phyloP scores from a whole-genome alignment of 1,140 invertebrate genomes.

The Drosophila ambigua region DNA sequence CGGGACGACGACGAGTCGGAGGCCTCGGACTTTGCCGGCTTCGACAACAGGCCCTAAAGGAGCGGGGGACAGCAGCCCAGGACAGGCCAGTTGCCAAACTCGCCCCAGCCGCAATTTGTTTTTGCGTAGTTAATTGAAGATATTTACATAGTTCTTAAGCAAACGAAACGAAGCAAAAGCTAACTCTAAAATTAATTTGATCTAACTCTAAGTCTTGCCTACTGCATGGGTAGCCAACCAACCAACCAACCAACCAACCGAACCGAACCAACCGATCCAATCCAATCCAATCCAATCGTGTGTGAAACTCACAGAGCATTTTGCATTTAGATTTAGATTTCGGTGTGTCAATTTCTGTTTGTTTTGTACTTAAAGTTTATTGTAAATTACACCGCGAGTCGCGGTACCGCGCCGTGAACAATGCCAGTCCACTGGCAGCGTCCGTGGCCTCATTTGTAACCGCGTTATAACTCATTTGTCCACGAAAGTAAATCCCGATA shows the following conservation, averaged over 20 bases:
- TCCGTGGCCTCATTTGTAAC: no score
- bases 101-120: slow-evolving; percentile 27
- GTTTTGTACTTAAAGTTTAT: slow-evolving; percentile 39
- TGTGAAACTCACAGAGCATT: slow-evolving; percentile 49
- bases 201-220: slow-evolving; percentile 57
- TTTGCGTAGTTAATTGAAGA: slow-evolving; percentile 58
- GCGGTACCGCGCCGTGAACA: not conserved
- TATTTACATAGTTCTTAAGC: slow-evolving; percentile 66
- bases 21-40: slow-evolving; percentile 65
- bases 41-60: slow-evolving; percentile 58
- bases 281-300: slow-evolving; percentile 1
- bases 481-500: no score
- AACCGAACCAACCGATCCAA: not conserved
- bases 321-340: slow-evolving; percentile 30
- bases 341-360: slow-evolving; percentile 31
- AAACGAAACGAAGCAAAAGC: slow-evolving; percentile 5
- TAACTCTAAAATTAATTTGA: not conserved
- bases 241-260: not conserved
- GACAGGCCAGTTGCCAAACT: not conserved
- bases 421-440: not conserved
- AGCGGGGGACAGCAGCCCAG: not conserved
- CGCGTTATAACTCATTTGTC: no score
- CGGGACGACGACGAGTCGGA: slow-evolving; percentile 83
- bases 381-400: slow-evolving; percentile 20
- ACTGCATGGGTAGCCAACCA: not conserved